Conservation (phyloP, 1,140 invertebrate genomes). For the Sitobion miscanthi region DNA sequence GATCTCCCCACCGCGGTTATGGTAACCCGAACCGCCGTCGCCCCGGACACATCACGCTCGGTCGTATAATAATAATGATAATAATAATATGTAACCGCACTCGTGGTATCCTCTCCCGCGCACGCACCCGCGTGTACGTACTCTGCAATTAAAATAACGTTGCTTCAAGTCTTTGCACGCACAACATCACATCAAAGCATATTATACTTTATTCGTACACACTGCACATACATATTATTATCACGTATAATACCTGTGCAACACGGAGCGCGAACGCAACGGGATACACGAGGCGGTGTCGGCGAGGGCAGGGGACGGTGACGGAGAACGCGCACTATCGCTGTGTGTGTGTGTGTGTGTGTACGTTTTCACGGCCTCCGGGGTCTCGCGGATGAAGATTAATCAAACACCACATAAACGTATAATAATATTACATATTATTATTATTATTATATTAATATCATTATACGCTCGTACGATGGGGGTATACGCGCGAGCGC, state of each 20-base stretch:
- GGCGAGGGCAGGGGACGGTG: neutral
- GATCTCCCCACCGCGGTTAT: neutral
- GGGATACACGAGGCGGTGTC: neutral
- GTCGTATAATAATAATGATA: neutral
- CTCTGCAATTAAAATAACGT: conserved; percentile 28
- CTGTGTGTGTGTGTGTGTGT: neutral
- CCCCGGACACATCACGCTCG: neutral
- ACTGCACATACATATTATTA: too few relatives aligned
- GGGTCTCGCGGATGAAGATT: conserved; percentile 33
- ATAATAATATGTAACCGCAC: neutral
- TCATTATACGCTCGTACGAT: neutral
- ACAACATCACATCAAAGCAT: neutral
- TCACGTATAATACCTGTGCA: neutral
- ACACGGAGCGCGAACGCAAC: neutral
- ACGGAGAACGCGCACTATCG: neutral
- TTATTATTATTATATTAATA: neutral
- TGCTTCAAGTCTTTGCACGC: conserved; percentile 13
- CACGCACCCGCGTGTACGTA: neutral
- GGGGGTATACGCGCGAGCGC: neutral
- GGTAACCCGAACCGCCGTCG: neutral
- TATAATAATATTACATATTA: conserved; percentile 14
- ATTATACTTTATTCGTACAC: neutral
- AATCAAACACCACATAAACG: conserved; percentile 32
- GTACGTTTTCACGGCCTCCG: conserved; percentile 53
- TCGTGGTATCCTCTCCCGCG: neutral